Conservation (phyloP, 2,888 invertebrate genomes). For the Dendrolimus pini region DNA sequence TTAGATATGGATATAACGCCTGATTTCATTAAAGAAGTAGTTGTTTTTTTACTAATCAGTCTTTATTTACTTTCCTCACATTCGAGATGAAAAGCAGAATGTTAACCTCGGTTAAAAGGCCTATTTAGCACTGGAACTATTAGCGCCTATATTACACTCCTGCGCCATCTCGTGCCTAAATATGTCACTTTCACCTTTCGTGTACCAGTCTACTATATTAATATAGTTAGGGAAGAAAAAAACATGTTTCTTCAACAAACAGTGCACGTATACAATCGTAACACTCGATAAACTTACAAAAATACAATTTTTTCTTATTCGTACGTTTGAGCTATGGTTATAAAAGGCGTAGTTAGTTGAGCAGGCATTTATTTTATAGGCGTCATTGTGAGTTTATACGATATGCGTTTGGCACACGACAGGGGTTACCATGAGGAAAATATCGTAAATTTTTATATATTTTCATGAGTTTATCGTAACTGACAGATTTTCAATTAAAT, state of each 20-base stretch:
- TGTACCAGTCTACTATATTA: too few species aligned
- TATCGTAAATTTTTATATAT: neutral
- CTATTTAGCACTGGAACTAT: too few species aligned
- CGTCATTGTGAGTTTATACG: conserved; percentile 35
- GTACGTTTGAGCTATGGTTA: conserved; percentile 12
- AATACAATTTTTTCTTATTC: neutral
- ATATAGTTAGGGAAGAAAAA: neutral
- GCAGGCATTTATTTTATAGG: conserved; percentile 48
- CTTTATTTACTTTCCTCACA: too few species aligned
- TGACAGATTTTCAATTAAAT: neutral
- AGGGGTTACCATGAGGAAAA: conserved; percentile 13
- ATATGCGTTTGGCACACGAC: conserved; percentile 9
- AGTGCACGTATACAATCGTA: neutral
- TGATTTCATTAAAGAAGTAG: too few species aligned
- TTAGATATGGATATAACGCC: too few species aligned
- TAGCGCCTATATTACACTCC: too few species aligned
- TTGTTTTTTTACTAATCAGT: too few species aligned
- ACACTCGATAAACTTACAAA: neutral
- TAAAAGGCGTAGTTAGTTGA: conserved; percentile 43
- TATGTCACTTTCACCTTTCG: too few species aligned
- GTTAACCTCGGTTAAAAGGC: too few species aligned
- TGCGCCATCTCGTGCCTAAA: too few species aligned
- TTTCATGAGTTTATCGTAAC: neutral
- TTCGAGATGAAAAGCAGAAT: too few species aligned
- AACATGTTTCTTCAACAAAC: neutral